Percentiles rank a stretch among this genome's conserved stretches.
phyloP scores from a whole-genome alignment of 1,140 invertebrate species.

The Neuroterus valhalla region DNA sequence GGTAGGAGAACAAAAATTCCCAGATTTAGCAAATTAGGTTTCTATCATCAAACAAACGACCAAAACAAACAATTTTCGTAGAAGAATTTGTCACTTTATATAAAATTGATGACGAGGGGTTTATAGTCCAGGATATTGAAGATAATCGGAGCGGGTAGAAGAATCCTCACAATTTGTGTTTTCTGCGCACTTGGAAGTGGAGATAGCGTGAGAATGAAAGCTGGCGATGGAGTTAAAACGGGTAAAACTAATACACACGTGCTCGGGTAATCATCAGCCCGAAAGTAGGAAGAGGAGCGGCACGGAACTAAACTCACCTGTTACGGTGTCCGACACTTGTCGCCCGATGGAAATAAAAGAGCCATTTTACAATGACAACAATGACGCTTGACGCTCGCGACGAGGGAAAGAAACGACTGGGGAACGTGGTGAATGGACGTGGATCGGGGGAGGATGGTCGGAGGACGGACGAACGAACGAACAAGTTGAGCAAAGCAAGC shows the following conservation, averaged over 20 bases:
- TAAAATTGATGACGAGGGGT: too few relatives aligned
- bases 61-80: too few relatives aligned
- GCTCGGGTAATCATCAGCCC: constrained; percentile 36
- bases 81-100: too few relatives aligned
- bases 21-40: too few relatives aligned
- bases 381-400: constrained; percentile 45
- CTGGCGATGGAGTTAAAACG: background rate
- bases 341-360: constrained; percentile 47
- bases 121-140: too few relatives aligned
- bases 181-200: constrained; percentile 9
- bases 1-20: too few relatives aligned
- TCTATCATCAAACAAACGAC: too few relatives aligned
- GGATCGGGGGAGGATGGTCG: constrained; percentile 61
- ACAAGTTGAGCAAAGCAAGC: background rate
- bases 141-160: too few relatives aligned
- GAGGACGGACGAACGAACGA: constrained; percentile 46
- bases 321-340: constrained; percentile 59
- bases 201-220: constrained; percentile 31
- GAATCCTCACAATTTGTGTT: constrained; percentile 13
- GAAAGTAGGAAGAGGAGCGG: constrained; percentile 44
- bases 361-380: constrained; percentile 49
- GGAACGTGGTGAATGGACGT: constrained; percentile 57
- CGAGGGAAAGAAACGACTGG: constrained; percentile 35
- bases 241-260: constrained; percentile 30
- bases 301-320: constrained; percentile 57